phyloP scores from a whole-genome alignment of 1,140 invertebrate genomes.

The Brachionus rubens region DNA sequence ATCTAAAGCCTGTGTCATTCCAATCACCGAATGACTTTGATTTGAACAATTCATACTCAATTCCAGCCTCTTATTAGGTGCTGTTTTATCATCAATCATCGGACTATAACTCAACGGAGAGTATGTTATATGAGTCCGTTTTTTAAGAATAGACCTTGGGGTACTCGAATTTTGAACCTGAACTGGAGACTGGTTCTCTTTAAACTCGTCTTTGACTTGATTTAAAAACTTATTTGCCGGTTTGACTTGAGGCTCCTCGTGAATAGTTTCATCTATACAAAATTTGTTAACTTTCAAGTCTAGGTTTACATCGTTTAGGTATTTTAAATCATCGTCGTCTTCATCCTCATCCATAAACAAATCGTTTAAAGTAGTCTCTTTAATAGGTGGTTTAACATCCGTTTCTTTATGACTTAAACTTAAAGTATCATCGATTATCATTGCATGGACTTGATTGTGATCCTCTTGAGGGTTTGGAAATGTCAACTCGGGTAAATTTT shows the following conservation, averaged over 20 bases:
- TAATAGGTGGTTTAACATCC: background rate
- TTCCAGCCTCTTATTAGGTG: background rate
- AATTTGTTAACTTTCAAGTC: background rate
- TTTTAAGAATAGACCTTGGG: slow-evolving; percentile 13
- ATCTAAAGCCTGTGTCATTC: slow-evolving; percentile 28
- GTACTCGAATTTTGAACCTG: background rate
- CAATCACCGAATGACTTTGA: background rate
- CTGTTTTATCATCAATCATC: background rate
- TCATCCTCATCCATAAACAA: slow-evolving; percentile 18
- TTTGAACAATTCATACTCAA: background rate
- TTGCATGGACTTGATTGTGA: background rate
- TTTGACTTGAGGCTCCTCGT: background rate
- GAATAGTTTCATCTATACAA: slow-evolving; percentile 25
- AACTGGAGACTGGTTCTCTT: background rate
- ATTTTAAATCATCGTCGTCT: slow-evolving; percentile 35
- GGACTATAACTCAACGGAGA: background rate
- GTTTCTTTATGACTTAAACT: background rate
- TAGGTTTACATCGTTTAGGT: background rate
- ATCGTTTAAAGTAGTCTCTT: slow-evolving; percentile 37
- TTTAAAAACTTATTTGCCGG: background rate
- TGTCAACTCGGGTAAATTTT: background rate
- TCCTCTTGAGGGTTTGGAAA: too few relatives aligned
- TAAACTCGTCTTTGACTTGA: background rate
- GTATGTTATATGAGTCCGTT: background rate
- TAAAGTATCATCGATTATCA: slow-evolving; percentile 7